phyloP scores from a whole-genome alignment of 2,888 invertebrate genomes.

The Sarcophaga subvicina region DNA sequence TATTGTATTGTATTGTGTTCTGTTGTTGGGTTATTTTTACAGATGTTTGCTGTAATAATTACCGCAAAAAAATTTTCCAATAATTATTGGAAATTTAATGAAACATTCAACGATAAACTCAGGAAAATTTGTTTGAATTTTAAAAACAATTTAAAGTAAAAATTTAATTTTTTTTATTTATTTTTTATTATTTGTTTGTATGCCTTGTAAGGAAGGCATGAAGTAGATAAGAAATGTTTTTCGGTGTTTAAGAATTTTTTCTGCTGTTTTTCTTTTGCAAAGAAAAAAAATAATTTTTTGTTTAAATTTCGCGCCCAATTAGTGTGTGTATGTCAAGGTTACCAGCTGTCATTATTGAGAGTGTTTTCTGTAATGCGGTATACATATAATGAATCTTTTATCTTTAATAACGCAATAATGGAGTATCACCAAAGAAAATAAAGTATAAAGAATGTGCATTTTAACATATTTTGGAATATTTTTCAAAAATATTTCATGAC shows the following conservation, averaged over 20 bases:
- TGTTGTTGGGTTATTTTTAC: slow-evolving; percentile 21
- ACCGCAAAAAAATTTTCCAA: not conserved
- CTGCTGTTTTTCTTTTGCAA: not conserved
- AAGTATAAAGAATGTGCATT: too few relatives aligned
- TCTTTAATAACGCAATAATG: not conserved
- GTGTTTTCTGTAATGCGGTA: not conserved
- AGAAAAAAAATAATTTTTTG: not conserved
- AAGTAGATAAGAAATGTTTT: too few relatives aligned
- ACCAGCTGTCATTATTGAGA: not conserved
- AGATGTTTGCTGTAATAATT: slow-evolving; percentile 52
- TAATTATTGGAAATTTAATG: not conserved
- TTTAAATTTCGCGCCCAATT: not conserved
- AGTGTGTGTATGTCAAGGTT: not conserved
- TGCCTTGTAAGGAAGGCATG: not conserved
- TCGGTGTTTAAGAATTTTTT: too few relatives aligned
- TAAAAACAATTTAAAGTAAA: too few relatives aligned
- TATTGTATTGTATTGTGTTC: too few relatives aligned
- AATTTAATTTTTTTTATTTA: not conserved
- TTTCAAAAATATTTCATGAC: too few relatives aligned
- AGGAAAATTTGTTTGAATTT: not conserved
- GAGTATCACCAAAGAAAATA: too few relatives aligned
- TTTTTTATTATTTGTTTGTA: not conserved
- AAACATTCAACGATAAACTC: not conserved
- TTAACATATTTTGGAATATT: too few relatives aligned
- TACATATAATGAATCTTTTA: not conserved